These are phyloP conservation scores for Hoplias malabaricus DNA, from an alignment of 2,113 vertebrate species.

Conservation along the genomic window DNA sequence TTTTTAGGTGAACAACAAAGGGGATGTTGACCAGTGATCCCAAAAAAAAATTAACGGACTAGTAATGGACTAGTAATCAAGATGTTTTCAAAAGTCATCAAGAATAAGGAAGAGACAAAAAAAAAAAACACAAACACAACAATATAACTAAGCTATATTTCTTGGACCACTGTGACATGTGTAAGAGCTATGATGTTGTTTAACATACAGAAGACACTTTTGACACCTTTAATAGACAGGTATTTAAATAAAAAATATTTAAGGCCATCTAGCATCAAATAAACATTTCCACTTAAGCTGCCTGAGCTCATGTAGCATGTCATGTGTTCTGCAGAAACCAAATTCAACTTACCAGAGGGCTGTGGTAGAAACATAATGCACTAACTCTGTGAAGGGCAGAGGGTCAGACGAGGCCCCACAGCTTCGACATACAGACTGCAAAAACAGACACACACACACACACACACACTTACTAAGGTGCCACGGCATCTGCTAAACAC, in stretches of 20 bases:
- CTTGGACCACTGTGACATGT: too few relatives aligned
- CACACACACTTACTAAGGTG: conserved; percentile 10
- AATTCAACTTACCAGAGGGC: conserved; percentile 87
- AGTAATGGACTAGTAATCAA: background rate
- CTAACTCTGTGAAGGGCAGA: conserved; percentile 92
- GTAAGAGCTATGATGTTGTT: too few relatives aligned
- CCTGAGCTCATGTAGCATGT: background rate
- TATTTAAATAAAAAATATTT: too few relatives aligned
- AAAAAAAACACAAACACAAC: too few relatives aligned
- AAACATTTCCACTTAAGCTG: too few relatives aligned
- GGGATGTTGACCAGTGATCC: background rate
- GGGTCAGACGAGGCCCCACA: conserved; percentile 97
- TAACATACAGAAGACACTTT: too few relatives aligned
- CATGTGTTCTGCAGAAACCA: background rate
- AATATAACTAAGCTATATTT: too few relatives aligned
- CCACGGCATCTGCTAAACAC: conserved; percentile 14
- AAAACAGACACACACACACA: conserved; percentile 23
- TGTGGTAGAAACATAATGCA: conserved; percentile 96
- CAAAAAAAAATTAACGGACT: background rate
- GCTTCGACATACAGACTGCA: conserved; percentile 90
- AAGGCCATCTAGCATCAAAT: too few relatives aligned
- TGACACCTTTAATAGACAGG: too few relatives aligned
- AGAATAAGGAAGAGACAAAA: too few relatives aligned
- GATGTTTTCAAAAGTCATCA: background rate
- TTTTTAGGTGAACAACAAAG: conserved; percentile 1